phyloP scores from a whole-genome alignment of 2,797 vertebrate genomes.

The Anabacerthia variegaticeps region DNA sequence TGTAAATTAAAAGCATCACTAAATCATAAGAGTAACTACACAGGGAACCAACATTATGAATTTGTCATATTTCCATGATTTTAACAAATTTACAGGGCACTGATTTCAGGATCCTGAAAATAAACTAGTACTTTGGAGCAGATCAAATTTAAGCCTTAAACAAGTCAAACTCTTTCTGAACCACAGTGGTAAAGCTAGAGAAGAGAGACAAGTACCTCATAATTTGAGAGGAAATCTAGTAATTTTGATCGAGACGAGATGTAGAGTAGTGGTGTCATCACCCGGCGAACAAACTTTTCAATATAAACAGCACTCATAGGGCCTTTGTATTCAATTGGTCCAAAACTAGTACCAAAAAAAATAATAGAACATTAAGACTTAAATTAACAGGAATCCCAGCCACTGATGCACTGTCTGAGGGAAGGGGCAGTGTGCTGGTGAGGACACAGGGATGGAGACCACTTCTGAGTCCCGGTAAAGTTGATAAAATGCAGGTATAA shows the following conservation, averaged over 20 bases:
- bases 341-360: conserved; percentile 87
- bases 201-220: conserved; percentile 84
- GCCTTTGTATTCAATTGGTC: conserved; percentile 95
- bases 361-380: conserved; percentile 72
- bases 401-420: background rate
- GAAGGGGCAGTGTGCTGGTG: background rate
- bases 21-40: background rate
- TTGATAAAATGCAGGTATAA: background rate
- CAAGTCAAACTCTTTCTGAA: conserved; percentile 51
- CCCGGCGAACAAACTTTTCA: conserved; percentile 91
- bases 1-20: background rate
- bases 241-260: conserved; percentile 88
- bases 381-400: background rate
- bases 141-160: conserved; percentile 13
- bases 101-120: conserved; percentile 16
- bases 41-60: background rate
- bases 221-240: conserved; percentile 88
- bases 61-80: background rate
- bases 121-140: background rate
- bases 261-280: conserved; percentile 94
- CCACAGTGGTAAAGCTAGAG: conserved; percentile 53
- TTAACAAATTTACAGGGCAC: background rate
- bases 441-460: background rate
- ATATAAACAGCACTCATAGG: conserved; percentile 91
- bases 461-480: background rate